phyloP scores from a whole-genome alignment of 1,140 invertebrate species.

The Zaprionus kolodkinae region DNA sequence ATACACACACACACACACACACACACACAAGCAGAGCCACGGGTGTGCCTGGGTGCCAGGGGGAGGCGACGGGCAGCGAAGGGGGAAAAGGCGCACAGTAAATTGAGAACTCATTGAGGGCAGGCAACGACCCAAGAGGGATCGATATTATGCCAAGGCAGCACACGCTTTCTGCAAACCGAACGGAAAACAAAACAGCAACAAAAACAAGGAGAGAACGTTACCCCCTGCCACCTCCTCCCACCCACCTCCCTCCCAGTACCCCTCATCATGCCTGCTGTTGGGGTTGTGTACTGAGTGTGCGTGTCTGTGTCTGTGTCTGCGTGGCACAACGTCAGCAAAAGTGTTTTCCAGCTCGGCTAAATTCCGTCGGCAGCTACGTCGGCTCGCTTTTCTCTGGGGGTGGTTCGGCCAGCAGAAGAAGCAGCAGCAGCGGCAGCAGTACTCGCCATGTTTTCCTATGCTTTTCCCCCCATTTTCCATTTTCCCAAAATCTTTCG shows the following conservation, averaged over 20 bases:
- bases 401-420: constrained; percentile 41
- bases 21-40: constrained; percentile 32
- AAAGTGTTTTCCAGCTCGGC: constrained; percentile 74
- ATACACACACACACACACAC: constrained; percentile 55
- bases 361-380: constrained; percentile 46
- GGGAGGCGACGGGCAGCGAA: neutral
- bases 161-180: constrained; percentile 28
- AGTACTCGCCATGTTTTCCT: constrained; percentile 25
- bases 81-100: constrained; percentile 46
- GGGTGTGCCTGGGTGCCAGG: neutral
- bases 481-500: constrained; percentile 68
- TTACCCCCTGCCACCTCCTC: neutral
- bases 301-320: constrained; percentile 36
- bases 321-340: constrained; percentile 70
- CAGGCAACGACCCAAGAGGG: constrained; percentile 79
- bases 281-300: constrained; percentile 39
- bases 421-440: too few relatives aligned
- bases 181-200: constrained; percentile 26
- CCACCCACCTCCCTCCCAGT: neutral
- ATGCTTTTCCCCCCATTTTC: constrained; percentile 24
- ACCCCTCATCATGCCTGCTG: neutral
- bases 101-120: constrained; percentile 80
- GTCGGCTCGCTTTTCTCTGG: constrained; percentile 39
- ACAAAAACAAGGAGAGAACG: constrained; percentile 8
- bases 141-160: constrained; percentile 74